These are phyloP conservation scores for Polylopha cassiicola DNA, from an alignment of 2,888 invertebrate species.

Conservation along the genomic window DNA sequence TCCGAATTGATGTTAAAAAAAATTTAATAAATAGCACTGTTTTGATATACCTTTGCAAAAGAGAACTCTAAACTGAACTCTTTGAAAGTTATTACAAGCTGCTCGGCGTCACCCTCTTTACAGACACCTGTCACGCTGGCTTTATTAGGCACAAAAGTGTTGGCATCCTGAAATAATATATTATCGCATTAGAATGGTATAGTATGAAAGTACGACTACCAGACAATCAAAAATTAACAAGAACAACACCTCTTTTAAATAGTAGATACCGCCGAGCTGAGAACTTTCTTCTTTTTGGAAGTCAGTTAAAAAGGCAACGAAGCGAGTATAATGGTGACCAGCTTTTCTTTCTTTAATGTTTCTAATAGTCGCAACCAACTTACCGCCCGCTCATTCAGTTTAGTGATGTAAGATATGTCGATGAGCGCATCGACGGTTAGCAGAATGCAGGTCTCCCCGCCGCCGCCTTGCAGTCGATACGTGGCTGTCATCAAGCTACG, in stretches of 20 bases:
- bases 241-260: no score
- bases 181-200: not conserved
- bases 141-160: constrained; percentile 85
- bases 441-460: constrained; percentile 87
- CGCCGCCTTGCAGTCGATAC: constrained; percentile 82
- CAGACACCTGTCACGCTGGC: constrained; percentile 85
- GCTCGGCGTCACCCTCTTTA: constrained; percentile 84
- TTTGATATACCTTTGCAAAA: constrained; percentile 92
- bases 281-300: no score
- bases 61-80: constrained; percentile 85
- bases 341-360: no score
- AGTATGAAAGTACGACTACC: not conserved
- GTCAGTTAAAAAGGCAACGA: no score
- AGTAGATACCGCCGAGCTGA: no score
- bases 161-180: constrained; percentile 78
- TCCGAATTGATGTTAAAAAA: no score
- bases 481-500: constrained; percentile 71
- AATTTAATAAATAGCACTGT: no score
- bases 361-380: constrained; percentile 36
- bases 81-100: constrained; percentile 84
- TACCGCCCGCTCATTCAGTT: constrained; percentile 77
- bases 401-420: constrained; percentile 82
- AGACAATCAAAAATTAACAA: no score
- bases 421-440: constrained; percentile 87
- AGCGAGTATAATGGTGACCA: no score